These are phyloP conservation scores for Columba livia DNA, from an alignment of 2,113 vertebrate genomes.

Conservation along the genomic window DNA sequence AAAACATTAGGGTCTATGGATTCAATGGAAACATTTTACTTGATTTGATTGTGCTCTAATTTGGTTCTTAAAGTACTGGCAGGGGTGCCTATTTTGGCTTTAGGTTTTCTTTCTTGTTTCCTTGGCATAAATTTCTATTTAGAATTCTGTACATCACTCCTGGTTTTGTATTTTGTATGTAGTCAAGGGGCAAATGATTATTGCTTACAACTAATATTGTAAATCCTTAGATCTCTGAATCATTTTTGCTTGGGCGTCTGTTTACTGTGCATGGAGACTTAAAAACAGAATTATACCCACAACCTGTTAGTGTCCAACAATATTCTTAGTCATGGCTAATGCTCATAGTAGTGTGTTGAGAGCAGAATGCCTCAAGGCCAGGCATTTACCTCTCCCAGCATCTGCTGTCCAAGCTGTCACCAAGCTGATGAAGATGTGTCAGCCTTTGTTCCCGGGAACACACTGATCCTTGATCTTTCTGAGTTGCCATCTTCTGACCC, in stretches of 20 bases:
- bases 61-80: not conserved
- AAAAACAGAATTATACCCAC: not conserved
- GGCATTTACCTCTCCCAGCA: not conserved
- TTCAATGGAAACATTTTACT: not conserved
- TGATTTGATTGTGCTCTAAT: not conserved
- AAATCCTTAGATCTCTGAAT: not conserved
- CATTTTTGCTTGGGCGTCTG: not conserved
- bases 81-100: rapidly evolving
- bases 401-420: not conserved
- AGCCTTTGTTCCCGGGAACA: not conserved
- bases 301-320: not conserved
- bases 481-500: not conserved
- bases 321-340: not conserved
- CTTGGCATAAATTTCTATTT: not conserved
- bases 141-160: not conserved
- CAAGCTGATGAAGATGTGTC: not conserved
- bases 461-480: not conserved
- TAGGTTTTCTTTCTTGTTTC: not conserved
- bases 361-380: not conserved
- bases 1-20: not conserved
- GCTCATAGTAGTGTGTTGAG: not conserved
- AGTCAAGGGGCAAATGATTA: not conserved
- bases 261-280: not conserved
- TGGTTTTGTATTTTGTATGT: not conserved
- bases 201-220: not conserved